Conservation (phyloP, 1,140 invertebrate species). For the Samia ricini region DNA sequence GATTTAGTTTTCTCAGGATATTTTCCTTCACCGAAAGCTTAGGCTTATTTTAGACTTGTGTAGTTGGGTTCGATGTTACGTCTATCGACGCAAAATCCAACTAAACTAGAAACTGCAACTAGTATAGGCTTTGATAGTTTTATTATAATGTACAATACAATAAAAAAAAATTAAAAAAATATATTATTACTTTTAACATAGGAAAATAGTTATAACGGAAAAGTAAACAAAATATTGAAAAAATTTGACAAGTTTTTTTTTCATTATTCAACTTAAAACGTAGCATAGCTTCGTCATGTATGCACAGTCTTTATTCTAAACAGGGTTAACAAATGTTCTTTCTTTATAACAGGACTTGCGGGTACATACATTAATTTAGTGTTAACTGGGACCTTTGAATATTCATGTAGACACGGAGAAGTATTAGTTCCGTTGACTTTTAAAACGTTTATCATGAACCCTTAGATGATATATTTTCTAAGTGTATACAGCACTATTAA, state of each 20-base stretch:
- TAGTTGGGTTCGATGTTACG: too few species aligned
- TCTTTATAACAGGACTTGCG: slow-evolving; percentile 25
- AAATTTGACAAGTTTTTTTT: neutral
- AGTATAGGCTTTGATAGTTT: too few species aligned
- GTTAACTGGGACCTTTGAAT: slow-evolving; percentile 34
- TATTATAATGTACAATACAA: too few species aligned
- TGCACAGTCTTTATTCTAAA: slow-evolving; percentile 1
- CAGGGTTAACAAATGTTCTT: slow-evolving; percentile 27
- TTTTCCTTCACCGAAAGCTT: too few species aligned
- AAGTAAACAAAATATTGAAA: neutral
- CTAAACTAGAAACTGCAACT: too few species aligned
- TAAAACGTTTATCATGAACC: slow-evolving; percentile 25
- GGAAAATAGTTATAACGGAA: neutral
- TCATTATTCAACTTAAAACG: neutral
- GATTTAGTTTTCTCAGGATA: too few species aligned
- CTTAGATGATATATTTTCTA: slow-evolving; percentile 27
- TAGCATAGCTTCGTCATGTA: neutral
- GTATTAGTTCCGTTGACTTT: slow-evolving; percentile 36
- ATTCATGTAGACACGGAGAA: slow-evolving; percentile 33
- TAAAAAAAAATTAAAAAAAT: neutral
- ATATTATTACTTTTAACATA: neutral
- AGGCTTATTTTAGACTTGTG: too few species aligned
- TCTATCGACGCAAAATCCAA: too few species aligned
- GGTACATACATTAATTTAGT: slow-evolving; percentile 29
- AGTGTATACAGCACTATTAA: slow-evolving; percentile 3